Base-by-base conservation (phyloP, 2,113 vertebrate species). In the Antechinus flavipes region DNA sequence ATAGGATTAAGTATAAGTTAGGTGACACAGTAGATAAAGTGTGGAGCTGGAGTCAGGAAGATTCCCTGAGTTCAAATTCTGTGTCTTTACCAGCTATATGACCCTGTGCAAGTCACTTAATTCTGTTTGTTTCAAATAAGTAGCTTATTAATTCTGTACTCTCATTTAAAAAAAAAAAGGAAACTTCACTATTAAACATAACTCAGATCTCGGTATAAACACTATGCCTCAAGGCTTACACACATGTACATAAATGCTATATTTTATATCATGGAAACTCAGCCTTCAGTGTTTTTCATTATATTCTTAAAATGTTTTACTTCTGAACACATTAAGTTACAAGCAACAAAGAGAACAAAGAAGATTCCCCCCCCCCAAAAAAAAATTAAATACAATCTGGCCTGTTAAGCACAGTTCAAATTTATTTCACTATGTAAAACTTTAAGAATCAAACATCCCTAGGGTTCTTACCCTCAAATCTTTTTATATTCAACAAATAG, bases 401-500 rank as follows among this genome's bases (percentile, higher is more conserved):
- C 58, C 95, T 98, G 23, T 95, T 97, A 97, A 95, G 14, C 93
- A 97, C 4, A 95, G 90, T 93, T 97, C 49, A 91, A 94, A 98
- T 97, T 49, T 95, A 1, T 19, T 97, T 97, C 50, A 49, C 55
- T 96, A 61, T 84, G 96, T 93, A 94, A 97, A 98, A 96, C 1
- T 49, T 93, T 10, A 95, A 96, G 50, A 93, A 93, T 35, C 25
- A 97, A 96, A 96, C 93, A 58, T 52, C 95, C 25, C 91, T 95
- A 30, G 47, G 27, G 2, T 52, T 92, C 54, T 95, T 95, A 47
- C 0, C 90, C 26, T 95, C 90, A 98, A 95, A 91, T 24, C 23
- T 76, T 4, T 94, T 94, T 94, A 54, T 89, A 56, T 47, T 84
- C 14, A 89, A 94, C 50, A 97, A 94, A 97, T 92, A 95, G 2